phyloP scores from a whole-genome alignment of 2,797 vertebrate species.

The Alcedo atthis region DNA sequence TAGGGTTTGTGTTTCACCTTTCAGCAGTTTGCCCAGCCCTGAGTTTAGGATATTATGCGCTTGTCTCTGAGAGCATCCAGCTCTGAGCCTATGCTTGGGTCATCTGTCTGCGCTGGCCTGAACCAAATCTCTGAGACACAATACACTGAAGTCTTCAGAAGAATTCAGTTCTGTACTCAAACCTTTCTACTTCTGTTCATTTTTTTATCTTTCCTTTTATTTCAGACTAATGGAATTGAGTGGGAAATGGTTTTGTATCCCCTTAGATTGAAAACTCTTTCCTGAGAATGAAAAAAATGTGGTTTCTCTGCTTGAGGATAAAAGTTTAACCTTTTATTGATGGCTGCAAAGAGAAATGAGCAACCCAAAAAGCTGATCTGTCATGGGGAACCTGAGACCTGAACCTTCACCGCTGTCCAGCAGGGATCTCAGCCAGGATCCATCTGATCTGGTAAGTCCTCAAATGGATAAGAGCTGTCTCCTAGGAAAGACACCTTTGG shows the following conservation, averaged over 20 bases:
- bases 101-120: background rate
- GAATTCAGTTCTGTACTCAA: background rate
- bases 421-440: background rate
- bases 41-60: background rate
- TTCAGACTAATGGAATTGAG: background rate
- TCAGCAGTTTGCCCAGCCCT: background rate
- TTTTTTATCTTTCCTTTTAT: background rate
- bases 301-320: background rate
- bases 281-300: background rate
- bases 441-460: background rate
- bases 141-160: background rate
- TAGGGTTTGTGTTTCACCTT: background rate
- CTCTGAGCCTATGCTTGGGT: background rate
- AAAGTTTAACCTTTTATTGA: background rate
- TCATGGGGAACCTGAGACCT: background rate
- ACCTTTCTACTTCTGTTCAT: background rate
- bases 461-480: accelerated
- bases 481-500: background rate
- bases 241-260: background rate
- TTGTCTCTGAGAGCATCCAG: background rate
- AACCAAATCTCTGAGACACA: background rate
- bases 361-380: background rate
- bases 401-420: background rate
- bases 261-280: background rate
- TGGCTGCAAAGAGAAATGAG: background rate